Conservation (phyloP, 2,113 vertebrate species). For the Odobenus rosmarus region DNA sequence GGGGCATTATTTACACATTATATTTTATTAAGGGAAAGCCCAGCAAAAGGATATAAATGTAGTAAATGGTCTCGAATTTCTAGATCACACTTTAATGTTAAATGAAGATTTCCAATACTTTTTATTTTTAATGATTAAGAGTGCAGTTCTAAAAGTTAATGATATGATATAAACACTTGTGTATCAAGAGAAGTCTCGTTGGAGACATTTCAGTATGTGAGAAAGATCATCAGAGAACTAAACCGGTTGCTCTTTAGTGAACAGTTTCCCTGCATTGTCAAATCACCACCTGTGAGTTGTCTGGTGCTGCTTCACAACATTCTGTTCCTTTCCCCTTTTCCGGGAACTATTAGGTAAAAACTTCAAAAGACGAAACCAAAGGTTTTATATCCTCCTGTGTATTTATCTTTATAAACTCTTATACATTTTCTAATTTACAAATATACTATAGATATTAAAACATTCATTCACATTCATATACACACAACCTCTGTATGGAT, state of each 20-base stretch:
- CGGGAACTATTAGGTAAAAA: not conserved
- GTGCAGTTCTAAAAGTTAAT: conserved; percentile 48
- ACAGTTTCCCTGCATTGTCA: not conserved
- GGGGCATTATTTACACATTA: not conserved
- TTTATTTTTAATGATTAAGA: conserved; percentile 35
- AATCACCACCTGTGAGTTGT: not conserved
- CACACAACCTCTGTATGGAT: not conserved
- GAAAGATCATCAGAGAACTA: not conserved
- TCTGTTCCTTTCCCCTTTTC: not conserved
- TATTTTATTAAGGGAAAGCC: not conserved
- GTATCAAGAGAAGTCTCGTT: conserved; percentile 25
- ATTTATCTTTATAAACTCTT: not conserved
- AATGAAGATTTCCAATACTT: conserved; percentile 9
- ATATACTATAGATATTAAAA: not conserved
- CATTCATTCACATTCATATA: not conserved
- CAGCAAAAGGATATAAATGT: not conserved
- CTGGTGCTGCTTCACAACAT: not conserved
- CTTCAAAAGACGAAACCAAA: not conserved
- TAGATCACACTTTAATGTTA: conserved; percentile 9
- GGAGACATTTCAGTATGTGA: not conserved
- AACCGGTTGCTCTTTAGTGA: not conserved
- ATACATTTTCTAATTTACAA: not conserved
- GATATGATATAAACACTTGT: not conserved
- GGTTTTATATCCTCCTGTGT: not conserved
- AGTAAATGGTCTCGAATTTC: conserved; percentile 1